These are phyloP conservation scores for Hepsetus odoe DNA, from an alignment of 2,113 vertebrate species.

Conservation along the genomic window DNA sequence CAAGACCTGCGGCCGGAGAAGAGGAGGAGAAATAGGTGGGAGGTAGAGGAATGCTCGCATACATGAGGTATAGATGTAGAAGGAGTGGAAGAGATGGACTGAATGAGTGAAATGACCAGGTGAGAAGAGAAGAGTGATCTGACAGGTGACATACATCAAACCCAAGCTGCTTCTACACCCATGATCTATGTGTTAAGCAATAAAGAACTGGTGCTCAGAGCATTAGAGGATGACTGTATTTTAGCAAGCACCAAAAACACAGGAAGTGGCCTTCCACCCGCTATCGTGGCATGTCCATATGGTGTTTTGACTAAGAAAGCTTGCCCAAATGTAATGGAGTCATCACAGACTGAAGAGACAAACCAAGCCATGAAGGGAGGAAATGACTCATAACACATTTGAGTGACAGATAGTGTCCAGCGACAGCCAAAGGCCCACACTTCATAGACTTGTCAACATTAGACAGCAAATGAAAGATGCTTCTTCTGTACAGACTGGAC, in stretches of 20 bases:
- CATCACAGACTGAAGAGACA: conserved; percentile 45
- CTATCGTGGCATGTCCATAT: conserved; percentile 26
- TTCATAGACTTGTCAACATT: conserved; percentile 56
- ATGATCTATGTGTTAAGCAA: conserved; percentile 24
- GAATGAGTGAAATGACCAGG: conserved; percentile 26
- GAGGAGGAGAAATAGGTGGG: conserved; percentile 11
- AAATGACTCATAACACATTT: conserved; percentile 55
- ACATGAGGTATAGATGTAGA: not conserved
- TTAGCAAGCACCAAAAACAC: conserved; percentile 29
- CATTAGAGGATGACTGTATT: conserved; percentile 26
- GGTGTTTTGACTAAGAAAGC: conserved; percentile 46
- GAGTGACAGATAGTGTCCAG: conserved; percentile 54
- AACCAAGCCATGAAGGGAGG: conserved; percentile 41
- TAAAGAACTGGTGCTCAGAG: not conserved
- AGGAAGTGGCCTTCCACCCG: conserved; percentile 27
- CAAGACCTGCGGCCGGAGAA: conserved; percentile 46
- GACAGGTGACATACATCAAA: conserved; percentile 46
- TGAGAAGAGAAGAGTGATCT: conserved; percentile 45
- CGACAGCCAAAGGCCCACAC: conserved; percentile 54
- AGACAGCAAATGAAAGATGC: conserved; percentile 56
- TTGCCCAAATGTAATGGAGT: conserved; percentile 51
- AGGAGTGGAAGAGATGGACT: conserved; percentile 8
- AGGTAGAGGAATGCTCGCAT: conserved; percentile 14
- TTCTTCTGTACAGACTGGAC: conserved; percentile 17
- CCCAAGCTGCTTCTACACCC: conserved; percentile 5